These are phyloP conservation scores for Ramphastos sulfuratus DNA, from an alignment of 2,113 vertebrate species.

Conservation along the genomic window DNA sequence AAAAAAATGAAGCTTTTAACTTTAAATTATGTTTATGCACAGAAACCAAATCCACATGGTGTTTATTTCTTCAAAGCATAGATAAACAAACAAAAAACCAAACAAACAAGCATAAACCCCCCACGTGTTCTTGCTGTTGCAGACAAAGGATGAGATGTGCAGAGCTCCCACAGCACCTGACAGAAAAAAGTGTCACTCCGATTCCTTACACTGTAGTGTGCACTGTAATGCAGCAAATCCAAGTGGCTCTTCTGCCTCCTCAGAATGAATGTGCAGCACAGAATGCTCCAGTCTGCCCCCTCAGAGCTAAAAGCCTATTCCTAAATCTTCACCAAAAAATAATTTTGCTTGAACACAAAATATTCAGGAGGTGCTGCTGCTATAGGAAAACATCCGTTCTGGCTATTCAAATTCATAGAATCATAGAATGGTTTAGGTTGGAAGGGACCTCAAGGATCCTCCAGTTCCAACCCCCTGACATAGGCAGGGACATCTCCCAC, in stretches of 20 bases:
- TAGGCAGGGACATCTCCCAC: too few relatives aligned
- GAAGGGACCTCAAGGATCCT: too few relatives aligned
- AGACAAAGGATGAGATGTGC: not conserved
- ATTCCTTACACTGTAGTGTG: not conserved
- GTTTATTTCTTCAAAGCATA: slow-evolving; percentile 30
- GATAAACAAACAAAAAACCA: not conserved
- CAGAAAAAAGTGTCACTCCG: not conserved
- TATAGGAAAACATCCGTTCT: slow-evolving; percentile 21
- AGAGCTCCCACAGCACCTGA: not conserved
- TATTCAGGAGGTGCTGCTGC: not conserved
- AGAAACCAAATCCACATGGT: not conserved
- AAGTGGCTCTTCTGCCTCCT: not conserved
- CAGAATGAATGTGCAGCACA: not conserved
- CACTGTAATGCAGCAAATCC: rapidly evolving
- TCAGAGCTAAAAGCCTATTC: not conserved
- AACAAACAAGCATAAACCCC: not conserved
- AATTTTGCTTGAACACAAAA: not conserved
- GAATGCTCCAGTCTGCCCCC: not conserved
- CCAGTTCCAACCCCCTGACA: too few relatives aligned
- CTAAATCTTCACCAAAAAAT: not conserved
- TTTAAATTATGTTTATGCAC: not conserved
- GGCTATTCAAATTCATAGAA: not conserved
- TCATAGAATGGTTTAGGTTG: too few relatives aligned
- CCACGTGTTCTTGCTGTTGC: not conserved
- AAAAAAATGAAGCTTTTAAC: not conserved